These are phyloP conservation scores for Pseudopleuronectes americanus DNA, from an alignment of 2,797 vertebrate genomes.

Conservation along the genomic window DNA sequence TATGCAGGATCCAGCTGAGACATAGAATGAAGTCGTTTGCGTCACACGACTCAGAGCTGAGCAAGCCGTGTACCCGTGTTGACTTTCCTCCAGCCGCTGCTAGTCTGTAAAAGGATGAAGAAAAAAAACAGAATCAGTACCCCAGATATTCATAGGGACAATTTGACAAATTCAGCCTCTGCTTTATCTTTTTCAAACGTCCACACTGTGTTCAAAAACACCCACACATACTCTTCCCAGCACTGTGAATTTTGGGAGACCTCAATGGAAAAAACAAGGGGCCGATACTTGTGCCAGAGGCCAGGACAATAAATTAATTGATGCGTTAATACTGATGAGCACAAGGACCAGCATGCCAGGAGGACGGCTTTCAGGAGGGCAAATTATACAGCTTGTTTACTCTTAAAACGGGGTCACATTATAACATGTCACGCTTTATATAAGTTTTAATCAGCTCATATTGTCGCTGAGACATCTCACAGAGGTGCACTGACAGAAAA, in stretches of 20 bases:
- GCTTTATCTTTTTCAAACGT: slow-evolving; percentile 18
- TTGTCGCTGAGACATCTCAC: too few species aligned
- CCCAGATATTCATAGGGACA: slow-evolving; percentile 18
- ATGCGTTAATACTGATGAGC: slow-evolving; percentile 10
- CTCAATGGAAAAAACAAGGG: too few species aligned
- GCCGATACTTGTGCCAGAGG: slow-evolving; percentile 4
- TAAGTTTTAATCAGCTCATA: too few species aligned
- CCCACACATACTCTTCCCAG: background rate
- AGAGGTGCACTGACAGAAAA: too few species aligned
- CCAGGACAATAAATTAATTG: slow-evolving; percentile 19
- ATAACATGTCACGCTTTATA: too few species aligned
- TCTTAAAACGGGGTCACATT: too few species aligned
- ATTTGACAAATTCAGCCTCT: background rate
- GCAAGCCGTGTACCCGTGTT: slow-evolving; percentile 48
- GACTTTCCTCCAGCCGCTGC: slow-evolving; percentile 30
- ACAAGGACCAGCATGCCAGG: slow-evolving; percentile 4
- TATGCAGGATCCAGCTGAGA: slow-evolving; percentile 48
- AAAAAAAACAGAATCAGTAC: slow-evolving; percentile 20
- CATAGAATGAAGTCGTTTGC: slow-evolving; percentile 7
- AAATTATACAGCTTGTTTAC: background rate
- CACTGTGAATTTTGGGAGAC: background rate
- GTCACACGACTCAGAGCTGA: background rate
- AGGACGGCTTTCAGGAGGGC: background rate
- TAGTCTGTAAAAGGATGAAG: slow-evolving; percentile 67
- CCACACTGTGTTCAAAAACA: slow-evolving; percentile 22